A percentile compares a stretch with the other conserved stretches of the same genome.
These are phyloP conservation scores for Phlogophora meticulosa DNA, from an alignment of 2,888 invertebrate species.

Conservation along the genomic window DNA sequence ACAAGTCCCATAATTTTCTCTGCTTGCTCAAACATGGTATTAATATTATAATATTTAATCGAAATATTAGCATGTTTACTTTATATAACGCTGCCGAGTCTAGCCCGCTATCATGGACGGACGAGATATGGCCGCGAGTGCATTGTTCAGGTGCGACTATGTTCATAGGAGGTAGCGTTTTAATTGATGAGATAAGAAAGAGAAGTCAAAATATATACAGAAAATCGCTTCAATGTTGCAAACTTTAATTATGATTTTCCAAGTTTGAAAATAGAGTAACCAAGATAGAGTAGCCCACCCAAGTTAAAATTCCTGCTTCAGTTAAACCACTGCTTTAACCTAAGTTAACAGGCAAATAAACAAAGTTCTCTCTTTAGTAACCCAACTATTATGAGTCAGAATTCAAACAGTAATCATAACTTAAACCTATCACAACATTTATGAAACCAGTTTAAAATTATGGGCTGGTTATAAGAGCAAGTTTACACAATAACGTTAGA, in stretches of 20 bases:
- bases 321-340: neutral
- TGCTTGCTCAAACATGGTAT: conserved; percentile 28
- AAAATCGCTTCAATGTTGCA: neutral
- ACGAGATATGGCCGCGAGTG: conserved; percentile 72
- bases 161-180: conserved; percentile 41
- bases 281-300: neutral
- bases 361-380: neutral
- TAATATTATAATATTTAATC: conserved; percentile 54
- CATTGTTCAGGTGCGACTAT: conserved; percentile 47
- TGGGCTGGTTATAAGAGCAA: conserved; percentile 25
- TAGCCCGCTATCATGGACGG: conserved; percentile 70
- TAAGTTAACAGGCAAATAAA: conserved; percentile 1
- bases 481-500: conserved; percentile 38
- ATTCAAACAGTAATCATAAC: conserved; percentile 32
- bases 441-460: conserved; percentile 55
- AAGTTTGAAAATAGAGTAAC: too few species aligned
- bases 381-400: conserved; percentile 44
- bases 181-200: neutral
- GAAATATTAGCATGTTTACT: conserved; percentile 68
- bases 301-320: too few species aligned
- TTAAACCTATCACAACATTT: conserved; percentile 52
- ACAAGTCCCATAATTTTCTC: neutral
- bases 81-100: conserved; percentile 68
- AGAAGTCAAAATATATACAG: neutral
- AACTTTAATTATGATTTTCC: neutral